These are phyloP conservation scores for Drosophila fulvimacula DNA, from an alignment of 2,888 invertebrate species.

Conservation along the genomic window DNA sequence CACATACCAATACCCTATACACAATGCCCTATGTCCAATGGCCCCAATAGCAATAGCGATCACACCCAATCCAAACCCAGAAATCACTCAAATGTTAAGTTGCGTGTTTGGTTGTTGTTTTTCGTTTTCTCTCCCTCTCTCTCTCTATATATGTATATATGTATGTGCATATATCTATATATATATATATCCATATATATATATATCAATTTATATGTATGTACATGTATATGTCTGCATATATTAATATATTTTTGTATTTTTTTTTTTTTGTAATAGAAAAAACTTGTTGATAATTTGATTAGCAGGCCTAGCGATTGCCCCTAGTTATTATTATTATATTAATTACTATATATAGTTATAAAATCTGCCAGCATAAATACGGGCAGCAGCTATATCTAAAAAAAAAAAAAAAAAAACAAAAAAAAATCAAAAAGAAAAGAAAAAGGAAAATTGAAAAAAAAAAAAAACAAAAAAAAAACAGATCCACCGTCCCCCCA, in stretches of 20 bases:
- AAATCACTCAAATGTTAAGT: conserved; percentile 28
- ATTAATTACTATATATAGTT: conserved; percentile 48
- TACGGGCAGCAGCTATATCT: conserved; percentile 19
- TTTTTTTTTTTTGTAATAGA: conserved; percentile 53
- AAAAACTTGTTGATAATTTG: conserved; percentile 66
- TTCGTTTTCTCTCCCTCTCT: not conserved
- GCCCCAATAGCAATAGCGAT: not conserved
- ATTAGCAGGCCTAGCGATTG: conserved; percentile 43
- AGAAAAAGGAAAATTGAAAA: not conserved
- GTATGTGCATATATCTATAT: not conserved
- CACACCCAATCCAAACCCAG: not conserved
- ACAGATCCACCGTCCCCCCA: conserved; percentile 54
- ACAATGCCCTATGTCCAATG: not conserved
- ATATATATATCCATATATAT: not conserved
- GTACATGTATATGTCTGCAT: conserved; percentile 7
- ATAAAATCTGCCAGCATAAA: conserved; percentile 29
- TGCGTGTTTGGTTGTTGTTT: conserved; percentile 44
- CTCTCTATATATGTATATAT: too few relatives aligned
- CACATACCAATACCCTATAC: too few relatives aligned
- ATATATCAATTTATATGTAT: not conserved
- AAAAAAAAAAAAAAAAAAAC: conserved; percentile 6
- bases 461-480: not conserved
- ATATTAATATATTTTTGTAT: conserved; percentile 30
- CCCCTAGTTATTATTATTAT: conserved; percentile 62
- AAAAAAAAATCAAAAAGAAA: not conserved